Evolutionary conservation across 2,797 vertebrate species (phyloP).

Genomic region (Gallinago nigripennis): DNA sequence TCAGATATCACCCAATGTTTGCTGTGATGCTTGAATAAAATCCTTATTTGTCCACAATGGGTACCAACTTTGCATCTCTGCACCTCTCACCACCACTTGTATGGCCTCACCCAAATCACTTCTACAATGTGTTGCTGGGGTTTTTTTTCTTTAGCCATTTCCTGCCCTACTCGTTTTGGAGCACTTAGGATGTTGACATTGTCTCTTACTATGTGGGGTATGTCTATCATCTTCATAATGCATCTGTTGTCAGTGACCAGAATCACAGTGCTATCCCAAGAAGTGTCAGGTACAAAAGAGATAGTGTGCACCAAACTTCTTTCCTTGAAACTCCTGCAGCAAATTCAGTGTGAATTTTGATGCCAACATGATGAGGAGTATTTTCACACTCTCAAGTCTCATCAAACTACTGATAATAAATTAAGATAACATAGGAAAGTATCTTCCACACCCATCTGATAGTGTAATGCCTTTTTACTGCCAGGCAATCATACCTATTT

Average conservation of each 20-base stretch:
- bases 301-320: neutral
- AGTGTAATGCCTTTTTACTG: neutral
- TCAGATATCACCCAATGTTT: neutral
- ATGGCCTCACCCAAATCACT: neutral
- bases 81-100: neutral
- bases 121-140: accelerated
- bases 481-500: neutral
- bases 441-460: neutral
- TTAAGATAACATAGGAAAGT: neutral
- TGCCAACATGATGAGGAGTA: neutral
- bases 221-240: neutral
- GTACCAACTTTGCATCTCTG: neutral
- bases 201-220: neutral
- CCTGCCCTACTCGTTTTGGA: neutral
- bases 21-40: neutral
- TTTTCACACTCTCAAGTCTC: neutral
- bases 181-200: neutral
- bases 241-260: neutral
- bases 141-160: neutral
- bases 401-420: neutral
- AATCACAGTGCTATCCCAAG: neutral
- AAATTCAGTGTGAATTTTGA: neutral
- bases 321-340: neutral
- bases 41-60: neutral
- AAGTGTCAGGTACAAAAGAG: neutral